Conservation (phyloP, 2,113 vertebrate species). For the Aldabrachelys gigantea region DNA sequence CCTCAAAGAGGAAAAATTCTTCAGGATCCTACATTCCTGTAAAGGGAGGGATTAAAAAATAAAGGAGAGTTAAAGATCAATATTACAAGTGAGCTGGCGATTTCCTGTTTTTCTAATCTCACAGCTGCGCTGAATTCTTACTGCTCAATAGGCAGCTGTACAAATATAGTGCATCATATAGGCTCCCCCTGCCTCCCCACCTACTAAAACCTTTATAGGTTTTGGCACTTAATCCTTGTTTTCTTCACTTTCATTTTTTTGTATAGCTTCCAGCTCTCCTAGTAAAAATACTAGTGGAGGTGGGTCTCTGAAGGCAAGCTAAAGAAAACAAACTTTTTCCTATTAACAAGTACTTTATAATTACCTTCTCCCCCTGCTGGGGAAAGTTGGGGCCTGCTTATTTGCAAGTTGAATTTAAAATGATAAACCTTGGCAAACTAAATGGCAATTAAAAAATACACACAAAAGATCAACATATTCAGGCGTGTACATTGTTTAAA, state of each 20-base stretch:
- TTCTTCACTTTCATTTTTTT: slow-evolving; percentile 60
- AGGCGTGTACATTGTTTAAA: not conserved
- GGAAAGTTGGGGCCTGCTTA: not conserved
- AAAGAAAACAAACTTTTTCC: slow-evolving; percentile 45
- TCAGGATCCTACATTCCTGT: slow-evolving; percentile 95
- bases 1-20: slow-evolving; percentile 95
- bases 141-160: slow-evolving; percentile 74
- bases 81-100: slow-evolving; percentile 15
- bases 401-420: slow-evolving; percentile 26
- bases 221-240: slow-evolving; percentile 69
- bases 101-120: slow-evolving; percentile 64
- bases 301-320: not conserved
- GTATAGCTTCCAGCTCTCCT: slow-evolving; percentile 67
- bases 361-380: not conserved
- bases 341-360: slow-evolving; percentile 8
- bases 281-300: slow-evolving; percentile 58
- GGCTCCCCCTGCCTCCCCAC: slow-evolving; percentile 29
- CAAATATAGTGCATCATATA: slow-evolving; percentile 73
- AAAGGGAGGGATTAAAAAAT: slow-evolving; percentile 59
- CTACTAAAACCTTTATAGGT: slow-evolving; percentile 55
- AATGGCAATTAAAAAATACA: slow-evolving; percentile 39
- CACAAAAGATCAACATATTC: slow-evolving; percentile 59
- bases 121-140: slow-evolving; percentile 66
- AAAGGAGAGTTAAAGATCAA: slow-evolving; percentile 70
- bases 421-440: slow-evolving; percentile 4